These are phyloP conservation scores for Hoplostethus mediterraneus DNA, from an alignment of 2,797 vertebrate genomes.

Conservation along the genomic window DNA sequence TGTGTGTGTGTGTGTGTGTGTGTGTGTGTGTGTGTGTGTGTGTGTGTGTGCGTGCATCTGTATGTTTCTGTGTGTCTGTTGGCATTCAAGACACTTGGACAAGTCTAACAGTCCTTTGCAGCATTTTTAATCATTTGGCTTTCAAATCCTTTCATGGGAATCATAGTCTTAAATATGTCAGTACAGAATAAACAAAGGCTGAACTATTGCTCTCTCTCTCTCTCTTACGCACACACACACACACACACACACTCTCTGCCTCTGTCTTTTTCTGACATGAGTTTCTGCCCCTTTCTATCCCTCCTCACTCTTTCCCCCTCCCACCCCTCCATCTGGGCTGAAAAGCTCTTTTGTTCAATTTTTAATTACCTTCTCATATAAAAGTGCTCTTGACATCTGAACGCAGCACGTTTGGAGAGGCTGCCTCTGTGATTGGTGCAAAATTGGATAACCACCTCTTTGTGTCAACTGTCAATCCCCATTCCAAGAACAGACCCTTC, in stretches of 20 bases:
- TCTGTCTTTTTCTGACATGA: conserved; percentile 48
- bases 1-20: conserved; percentile 72
- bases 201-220: conserved; percentile 56
- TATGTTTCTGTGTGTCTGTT: conserved; percentile 31
- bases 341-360: conserved; percentile 82
- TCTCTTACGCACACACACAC: conserved; percentile 17
- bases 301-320: conserved; percentile 52
- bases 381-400: conserved; percentile 79
- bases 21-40: conserved; percentile 36
- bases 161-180: conserved; percentile 64
- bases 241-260: conserved; percentile 31
- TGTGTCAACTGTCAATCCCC: conserved; percentile 68
- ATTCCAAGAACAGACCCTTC: conserved; percentile 49
- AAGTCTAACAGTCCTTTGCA: conserved; percentile 23
- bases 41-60: neutral
- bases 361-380: conserved; percentile 81
- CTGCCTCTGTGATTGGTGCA: conserved; percentile 66
- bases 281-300: conserved; percentile 52
- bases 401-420: conserved; percentile 60
- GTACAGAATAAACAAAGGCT: conserved; percentile 53
- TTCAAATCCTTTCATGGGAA: conserved; percentile 29
- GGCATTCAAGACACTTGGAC: conserved; percentile 55
- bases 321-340: conserved; percentile 68
- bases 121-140: conserved; percentile 45
- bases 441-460: conserved; percentile 75